These are phyloP conservation scores for Aurelia sp. DNA, from an alignment of 30 jellyfish, hydroid and myxozoan species.

Conservation along the genomic window DNA sequence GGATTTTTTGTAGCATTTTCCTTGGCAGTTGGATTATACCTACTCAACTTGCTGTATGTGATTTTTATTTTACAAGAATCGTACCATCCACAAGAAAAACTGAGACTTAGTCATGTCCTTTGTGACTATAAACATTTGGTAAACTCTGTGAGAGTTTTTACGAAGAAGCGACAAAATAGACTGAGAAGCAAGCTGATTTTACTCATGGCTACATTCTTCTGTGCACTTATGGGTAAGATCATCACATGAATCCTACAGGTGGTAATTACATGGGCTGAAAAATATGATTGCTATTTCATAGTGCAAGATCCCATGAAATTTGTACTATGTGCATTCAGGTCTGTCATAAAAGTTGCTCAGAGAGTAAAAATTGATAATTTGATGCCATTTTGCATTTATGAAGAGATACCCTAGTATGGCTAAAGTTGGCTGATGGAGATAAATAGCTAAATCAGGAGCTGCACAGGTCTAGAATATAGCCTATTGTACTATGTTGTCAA, in stretches of 20 bases:
- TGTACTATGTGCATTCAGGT: too few species aligned
- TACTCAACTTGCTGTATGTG: slow-evolving; percentile 51
- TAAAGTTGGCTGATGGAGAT: too few species aligned
- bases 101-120: slow-evolving; percentile 9
- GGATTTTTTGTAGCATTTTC: slow-evolving; percentile 74
- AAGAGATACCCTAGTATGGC: too few species aligned
- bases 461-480: too few species aligned
- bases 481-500: too few species aligned
- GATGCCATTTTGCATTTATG: too few species aligned
- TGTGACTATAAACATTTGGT: slow-evolving; percentile 4
- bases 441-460: too few species aligned
- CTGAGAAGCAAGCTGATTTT: slow-evolving; percentile 37
- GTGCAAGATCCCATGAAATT: too few species aligned
- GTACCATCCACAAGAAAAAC: slow-evolving; percentile 33
- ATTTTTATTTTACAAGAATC: slow-evolving; percentile 70
- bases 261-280: neutral
- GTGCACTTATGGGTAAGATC: slow-evolving; percentile 52
- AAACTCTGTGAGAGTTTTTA: slow-evolving; percentile 35
- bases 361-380: too few species aligned
- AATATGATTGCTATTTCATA: neutral
- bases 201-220: slow-evolving; percentile 55
- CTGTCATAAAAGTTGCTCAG: too few species aligned
- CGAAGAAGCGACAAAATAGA: slow-evolving; percentile 40
- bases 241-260: too few species aligned
- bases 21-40: slow-evolving; percentile 50